Evolutionary conservation across 2,797 vertebrate genomes (phyloP).

Genomic region (Catostomus latipinnis): DNA sequence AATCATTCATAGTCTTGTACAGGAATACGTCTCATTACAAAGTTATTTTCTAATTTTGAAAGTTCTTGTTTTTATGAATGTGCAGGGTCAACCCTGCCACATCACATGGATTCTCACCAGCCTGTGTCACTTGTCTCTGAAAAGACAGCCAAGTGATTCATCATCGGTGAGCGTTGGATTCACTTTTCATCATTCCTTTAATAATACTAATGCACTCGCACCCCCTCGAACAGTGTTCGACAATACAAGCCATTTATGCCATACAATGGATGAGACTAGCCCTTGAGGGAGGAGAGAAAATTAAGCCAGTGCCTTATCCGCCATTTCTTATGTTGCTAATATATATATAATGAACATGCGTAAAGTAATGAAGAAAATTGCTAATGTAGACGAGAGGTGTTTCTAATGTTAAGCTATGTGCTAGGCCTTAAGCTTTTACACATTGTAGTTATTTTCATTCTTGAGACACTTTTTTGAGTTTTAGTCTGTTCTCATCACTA

Average conservation of each 20-base stretch:
- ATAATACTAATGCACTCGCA: conserved; percentile 76
- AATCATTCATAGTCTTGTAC: neutral
- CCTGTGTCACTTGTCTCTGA: conserved; percentile 52
- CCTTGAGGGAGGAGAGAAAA: conserved; percentile 71
- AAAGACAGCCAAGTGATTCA: conserved; percentile 64
- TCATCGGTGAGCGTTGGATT: conserved; percentile 59
- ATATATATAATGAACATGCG: conserved; percentile 66
- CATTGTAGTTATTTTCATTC: conserved; percentile 63
- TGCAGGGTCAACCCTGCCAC: conserved; percentile 48
- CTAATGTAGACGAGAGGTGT: conserved; percentile 69
- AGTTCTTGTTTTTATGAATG: neutral
- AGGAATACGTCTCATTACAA: neutral
- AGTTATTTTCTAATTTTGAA: conserved; percentile 10
- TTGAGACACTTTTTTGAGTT: conserved; percentile 56
- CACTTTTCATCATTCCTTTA: conserved; percentile 81
- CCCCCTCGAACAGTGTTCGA: conserved; percentile 55
- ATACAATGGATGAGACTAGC: conserved; percentile 67
- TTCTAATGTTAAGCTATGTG: conserved; percentile 63
- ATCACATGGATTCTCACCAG: conserved; percentile 54
- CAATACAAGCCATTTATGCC: conserved; percentile 55
- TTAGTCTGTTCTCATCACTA: conserved; percentile 57
- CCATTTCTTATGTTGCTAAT: conserved; percentile 50
- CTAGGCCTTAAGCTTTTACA: conserved; percentile 47
- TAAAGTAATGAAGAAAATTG: conserved; percentile 71
- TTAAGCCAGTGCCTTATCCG: conserved; percentile 68